Percentiles rank a stretch among this genome's conserved stretches.
phyloP scores from a whole-genome alignment of 2,888 invertebrate species.

The Agrochola circellaris region DNA sequence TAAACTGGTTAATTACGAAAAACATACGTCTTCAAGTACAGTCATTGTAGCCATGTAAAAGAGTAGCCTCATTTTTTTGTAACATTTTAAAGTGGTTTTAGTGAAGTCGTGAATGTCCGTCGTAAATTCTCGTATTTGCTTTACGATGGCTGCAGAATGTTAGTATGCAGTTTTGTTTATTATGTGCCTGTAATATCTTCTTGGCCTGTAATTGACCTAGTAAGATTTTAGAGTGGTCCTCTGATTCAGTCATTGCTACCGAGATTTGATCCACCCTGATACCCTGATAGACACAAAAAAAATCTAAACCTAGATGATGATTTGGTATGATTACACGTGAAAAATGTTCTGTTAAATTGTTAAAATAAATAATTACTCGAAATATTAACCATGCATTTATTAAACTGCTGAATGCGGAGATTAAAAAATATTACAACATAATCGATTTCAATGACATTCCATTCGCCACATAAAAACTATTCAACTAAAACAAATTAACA shows the following conservation, averaged over 20 bases:
- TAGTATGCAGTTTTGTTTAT: constrained; percentile 33
- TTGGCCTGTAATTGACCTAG: constrained; percentile 38
- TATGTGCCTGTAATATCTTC: constrained; percentile 29
- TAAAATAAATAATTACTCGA: background rate
- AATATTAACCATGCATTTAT: background rate
- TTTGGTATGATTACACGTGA: background rate
- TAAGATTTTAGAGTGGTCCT: constrained; percentile 3
- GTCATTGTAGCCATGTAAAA: constrained; percentile 26
- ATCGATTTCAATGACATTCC: constrained; percentile 13
- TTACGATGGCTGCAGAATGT: constrained; percentile 54
- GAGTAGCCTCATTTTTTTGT: constrained; percentile 30
- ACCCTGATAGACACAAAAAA: background rate
- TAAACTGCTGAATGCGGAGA: background rate
- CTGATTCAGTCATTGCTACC: constrained; percentile 6
- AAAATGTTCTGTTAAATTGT: background rate
- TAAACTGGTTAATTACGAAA: constrained; percentile 12
- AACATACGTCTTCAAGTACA: constrained; percentile 15
- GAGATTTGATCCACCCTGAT: background rate
- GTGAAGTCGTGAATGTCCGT: constrained; percentile 36
- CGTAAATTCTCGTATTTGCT: constrained; percentile 45
- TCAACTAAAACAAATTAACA: constrained; percentile 25
- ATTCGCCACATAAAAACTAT: constrained; percentile 7
- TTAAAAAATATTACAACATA: background rate
- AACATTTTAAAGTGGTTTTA: constrained; percentile 41
- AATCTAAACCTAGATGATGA: background rate